Percentiles rank a stretch among this genome's conserved stretches.
Evolutionary conservation across 2,888 invertebrate genomes (phyloP).

Genomic region (Proisotoma minuta): DNA sequence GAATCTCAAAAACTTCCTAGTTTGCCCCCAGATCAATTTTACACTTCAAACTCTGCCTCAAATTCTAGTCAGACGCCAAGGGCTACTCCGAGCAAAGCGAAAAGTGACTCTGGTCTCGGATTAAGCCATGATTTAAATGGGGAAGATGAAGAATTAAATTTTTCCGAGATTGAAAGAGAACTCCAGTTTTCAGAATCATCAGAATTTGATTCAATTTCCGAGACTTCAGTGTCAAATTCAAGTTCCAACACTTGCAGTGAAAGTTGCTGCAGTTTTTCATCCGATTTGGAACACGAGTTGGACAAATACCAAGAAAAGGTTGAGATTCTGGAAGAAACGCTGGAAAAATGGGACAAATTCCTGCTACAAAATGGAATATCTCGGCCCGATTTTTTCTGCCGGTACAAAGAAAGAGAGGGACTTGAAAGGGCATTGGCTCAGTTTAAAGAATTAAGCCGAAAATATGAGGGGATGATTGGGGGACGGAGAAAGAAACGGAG

Average conservation of each 20-base stretch:
- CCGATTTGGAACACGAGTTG: neutral
- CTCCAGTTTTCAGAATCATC: neutral
- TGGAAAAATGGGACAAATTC: slow-evolving; percentile 41
- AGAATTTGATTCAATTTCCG: neutral
- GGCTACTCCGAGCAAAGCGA: neutral
- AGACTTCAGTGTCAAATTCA: neutral
- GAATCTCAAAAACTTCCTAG: too few relatives aligned
- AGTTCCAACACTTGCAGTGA: neutral
- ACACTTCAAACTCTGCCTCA: neutral
- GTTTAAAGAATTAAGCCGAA: slow-evolving; percentile 35
- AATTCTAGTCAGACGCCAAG: neutral
- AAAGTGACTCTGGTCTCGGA: neutral
- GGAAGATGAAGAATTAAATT: too few relatives aligned
- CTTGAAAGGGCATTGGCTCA: slow-evolving; percentile 40
- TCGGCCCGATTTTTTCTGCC: slow-evolving; percentile 36
- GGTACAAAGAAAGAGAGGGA: slow-evolving; percentile 36
- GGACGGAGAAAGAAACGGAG: neutral
- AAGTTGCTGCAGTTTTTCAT: neutral
- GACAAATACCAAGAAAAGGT: slow-evolving; percentile 10
- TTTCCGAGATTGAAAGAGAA: neutral
- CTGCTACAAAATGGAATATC: slow-evolving; percentile 33
- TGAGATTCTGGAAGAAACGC: slow-evolving; percentile 33
- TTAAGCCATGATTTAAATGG: neutral
- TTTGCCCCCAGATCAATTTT: neutral
- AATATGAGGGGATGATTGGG: slow-evolving; percentile 25